These are phyloP conservation scores for Pecten maximus DNA, from an alignment of 2,888 invertebrate species.

Conservation along the genomic window DNA sequence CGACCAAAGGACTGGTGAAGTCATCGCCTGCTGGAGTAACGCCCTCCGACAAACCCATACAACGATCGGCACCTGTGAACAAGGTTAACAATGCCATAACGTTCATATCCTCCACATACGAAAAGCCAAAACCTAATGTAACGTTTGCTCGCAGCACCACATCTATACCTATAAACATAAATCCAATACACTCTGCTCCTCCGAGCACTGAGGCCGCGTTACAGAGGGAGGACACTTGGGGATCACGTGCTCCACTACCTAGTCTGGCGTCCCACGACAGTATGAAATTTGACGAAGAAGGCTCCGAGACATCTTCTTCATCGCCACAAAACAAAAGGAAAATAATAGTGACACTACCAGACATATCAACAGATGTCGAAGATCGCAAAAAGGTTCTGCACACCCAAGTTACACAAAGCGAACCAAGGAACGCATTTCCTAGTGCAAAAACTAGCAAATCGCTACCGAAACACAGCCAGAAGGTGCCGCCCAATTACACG, in stretches of 20 bases:
- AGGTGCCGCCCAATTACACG: neutral
- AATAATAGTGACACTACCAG: neutral
- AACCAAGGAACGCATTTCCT: conserved; percentile 6
- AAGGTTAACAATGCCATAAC: neutral
- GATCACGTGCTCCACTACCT: conserved; percentile 15
- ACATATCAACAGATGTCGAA: conserved; percentile 1
- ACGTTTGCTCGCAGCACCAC: conserved; percentile 12
- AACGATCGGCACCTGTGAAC: neutral
- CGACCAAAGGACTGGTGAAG: neutral
- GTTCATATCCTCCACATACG: neutral
- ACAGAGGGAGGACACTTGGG: neutral
- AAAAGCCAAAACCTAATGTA: neutral
- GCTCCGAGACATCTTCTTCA: neutral
- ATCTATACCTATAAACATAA: neutral
- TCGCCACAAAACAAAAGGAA: neutral
- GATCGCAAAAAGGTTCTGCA: neutral
- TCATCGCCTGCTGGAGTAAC: neutral
- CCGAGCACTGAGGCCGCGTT: neutral
- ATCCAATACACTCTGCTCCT: neutral
- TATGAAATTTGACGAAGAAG: neutral
- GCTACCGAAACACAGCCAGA: neutral
- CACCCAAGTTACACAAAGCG: neutral
- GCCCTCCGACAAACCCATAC: neutral
- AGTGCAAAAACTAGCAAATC: conserved; percentile 22
- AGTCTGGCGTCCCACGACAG: conserved; percentile 26